Evolutionary conservation across 2,888 invertebrate species (phyloP), one percentile per base, ranked within the genome.

Genomic region (Drosophila hamatofila): DNA sequence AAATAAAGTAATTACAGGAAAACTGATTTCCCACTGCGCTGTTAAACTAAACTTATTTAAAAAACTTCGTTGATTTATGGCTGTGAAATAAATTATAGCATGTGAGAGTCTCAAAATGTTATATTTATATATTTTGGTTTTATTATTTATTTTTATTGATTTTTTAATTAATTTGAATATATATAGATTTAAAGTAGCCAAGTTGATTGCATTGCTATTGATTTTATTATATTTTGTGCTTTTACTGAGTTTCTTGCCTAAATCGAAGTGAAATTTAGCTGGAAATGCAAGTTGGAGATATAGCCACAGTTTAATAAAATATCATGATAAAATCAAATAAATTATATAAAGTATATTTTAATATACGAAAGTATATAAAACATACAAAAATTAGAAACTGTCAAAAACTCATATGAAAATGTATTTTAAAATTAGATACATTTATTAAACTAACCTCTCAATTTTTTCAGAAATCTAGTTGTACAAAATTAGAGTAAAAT

Each of bases 181-280:
- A 44, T 76, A 30, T 57, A 71, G 70, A 54, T 18, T 61, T 69
- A 49, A 66, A 72, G 39, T 74, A 74, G 62, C 62, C 65, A 66
- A 78, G 58, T 54, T 33, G 51, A 58, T 67, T 58, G 55, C 48
- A 67, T 73, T 58, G 41, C 18, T 48, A 60, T 59, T 49, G 54
- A 18, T 44, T 61, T 33, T 35, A n/a, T 27, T 30, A 11, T n/a
- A 14, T 12, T 23, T 18, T 23, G 54, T 64, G 30, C 41, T n/a
- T 35, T 37, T 33, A 7, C 14, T 37, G 18, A 11, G 23, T 44
- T 44, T 21, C 18, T 46, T 37, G 27, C 11, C 51, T 21, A 51
- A 33, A 30, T 12, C 0, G 21, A 51, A 49, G 6, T 14, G 18
- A 12, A 30, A 14, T 21, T 21, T 11, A 30, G 49, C 44, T 21